Evolutionary conservation across 2,888 invertebrate species (phyloP).

Genomic region (Panopea generosa): DNA sequence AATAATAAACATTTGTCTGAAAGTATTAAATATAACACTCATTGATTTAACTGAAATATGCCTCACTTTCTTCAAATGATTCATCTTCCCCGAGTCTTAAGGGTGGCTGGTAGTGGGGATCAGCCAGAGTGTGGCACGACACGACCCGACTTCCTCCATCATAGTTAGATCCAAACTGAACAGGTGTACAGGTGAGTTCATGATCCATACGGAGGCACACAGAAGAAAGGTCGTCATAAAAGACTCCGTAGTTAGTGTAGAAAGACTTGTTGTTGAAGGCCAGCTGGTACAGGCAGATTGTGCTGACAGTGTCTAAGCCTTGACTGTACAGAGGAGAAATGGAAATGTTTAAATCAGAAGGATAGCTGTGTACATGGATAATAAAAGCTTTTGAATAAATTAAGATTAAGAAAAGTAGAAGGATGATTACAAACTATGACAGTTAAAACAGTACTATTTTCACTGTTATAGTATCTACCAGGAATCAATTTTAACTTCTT

Average conservation of each 20-base stretch:
- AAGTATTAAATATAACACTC: no score
- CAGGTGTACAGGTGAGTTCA: conserved; percentile 72
- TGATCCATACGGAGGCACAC: conserved; percentile 80
- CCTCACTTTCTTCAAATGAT: conserved; percentile 80
- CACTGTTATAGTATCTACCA: no score
- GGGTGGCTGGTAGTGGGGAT: conserved; percentile 74
- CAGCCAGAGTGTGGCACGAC: conserved; percentile 76
- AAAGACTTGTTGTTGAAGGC: conserved; percentile 89
- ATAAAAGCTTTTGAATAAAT: neutral
- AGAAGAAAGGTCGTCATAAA: conserved; percentile 81
- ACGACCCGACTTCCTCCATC: conserved; percentile 73
- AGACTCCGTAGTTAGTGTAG: conserved; percentile 76
- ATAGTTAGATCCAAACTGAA: conserved; percentile 50
- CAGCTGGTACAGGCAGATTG: conserved; percentile 91
- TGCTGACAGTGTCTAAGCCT: conserved; percentile 83
- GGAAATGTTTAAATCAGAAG: neutral
- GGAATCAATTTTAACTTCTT: no score
- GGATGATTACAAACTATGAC: no score
- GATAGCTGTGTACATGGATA: neutral
- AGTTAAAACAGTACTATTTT: no score
- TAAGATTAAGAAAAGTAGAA: no score
- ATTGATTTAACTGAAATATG: no score
- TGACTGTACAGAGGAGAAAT: conserved; percentile 84
- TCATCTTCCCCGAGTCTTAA: conserved; percentile 69
- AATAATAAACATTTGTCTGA: no score